Percentiles rank a stretch among this genome's conserved stretches.
phyloP scores from a whole-genome alignment of 30 jellyfish, hydroid and myxozoan genomes.

The Rhopilema esculentum region DNA sequence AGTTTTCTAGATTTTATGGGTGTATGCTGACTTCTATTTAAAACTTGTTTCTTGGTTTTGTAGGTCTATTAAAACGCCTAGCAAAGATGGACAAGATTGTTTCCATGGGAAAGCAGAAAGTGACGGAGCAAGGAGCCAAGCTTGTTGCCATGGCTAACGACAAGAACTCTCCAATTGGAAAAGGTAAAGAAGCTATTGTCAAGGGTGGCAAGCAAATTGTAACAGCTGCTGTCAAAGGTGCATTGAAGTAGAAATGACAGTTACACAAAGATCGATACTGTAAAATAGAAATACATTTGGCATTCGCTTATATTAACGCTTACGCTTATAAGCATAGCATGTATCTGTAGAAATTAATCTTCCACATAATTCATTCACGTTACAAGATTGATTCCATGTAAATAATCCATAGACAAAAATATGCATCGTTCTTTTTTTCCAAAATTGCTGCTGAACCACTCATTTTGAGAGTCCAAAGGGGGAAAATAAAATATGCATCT shows the following conservation, averaged over 20 bases:
- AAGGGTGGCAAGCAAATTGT: conserved; percentile 43
- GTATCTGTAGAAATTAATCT: not conserved
- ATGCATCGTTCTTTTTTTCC: not conserved
- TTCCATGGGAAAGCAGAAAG: conserved; percentile 50
- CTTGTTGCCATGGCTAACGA: conserved; percentile 35
- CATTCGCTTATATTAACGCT: not conserved
- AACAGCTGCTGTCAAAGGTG: conserved; percentile 60
- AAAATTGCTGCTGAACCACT: not conserved
- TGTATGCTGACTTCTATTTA: too few species aligned
- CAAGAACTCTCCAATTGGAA: conserved; percentile 54
- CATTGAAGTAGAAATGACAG: conserved; percentile 9
- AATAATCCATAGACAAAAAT: not conserved
- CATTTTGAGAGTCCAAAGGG: too few species aligned
- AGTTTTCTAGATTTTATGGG: too few species aligned
- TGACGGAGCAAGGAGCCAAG: conserved; percentile 52
- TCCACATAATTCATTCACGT: not conserved
- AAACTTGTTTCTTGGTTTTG: too few species aligned
- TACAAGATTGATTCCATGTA: not conserved
- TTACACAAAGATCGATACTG: not conserved
- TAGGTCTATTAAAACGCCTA: not conserved
- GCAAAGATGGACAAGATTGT: conserved; percentile 42
- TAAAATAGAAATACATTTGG: not conserved
- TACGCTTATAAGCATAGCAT: not conserved
- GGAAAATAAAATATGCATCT: too few species aligned
- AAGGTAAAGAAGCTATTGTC: conserved; percentile 45